Conservation (phyloP, 2,113 vertebrate species). For the Climacteris rufus region DNA sequence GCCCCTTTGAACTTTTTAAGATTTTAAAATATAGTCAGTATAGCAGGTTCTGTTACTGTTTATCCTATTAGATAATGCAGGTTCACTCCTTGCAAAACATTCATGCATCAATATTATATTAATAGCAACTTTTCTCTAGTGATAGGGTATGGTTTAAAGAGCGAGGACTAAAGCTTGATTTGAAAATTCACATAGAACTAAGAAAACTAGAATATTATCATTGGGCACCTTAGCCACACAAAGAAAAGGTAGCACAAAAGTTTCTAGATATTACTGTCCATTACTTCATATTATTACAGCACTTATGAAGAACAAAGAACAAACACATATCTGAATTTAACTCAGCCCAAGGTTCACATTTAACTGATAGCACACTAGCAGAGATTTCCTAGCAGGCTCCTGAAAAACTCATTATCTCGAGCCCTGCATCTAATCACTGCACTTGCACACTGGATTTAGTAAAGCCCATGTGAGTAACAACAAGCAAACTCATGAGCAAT, state of each 20-base stretch:
- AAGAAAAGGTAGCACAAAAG: not conserved
- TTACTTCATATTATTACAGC: not conserved
- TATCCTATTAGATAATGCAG: not conserved
- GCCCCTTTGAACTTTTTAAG: not conserved
- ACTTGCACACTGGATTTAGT: not conserved
- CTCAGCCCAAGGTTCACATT: not conserved
- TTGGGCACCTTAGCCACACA: not conserved
- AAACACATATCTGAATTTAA: not conserved
- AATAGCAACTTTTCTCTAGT: not conserved
- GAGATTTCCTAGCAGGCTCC: not conserved
- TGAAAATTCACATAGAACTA: not conserved
- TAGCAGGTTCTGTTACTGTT: not conserved
- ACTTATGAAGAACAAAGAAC: not conserved
- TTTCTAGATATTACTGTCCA: not conserved
- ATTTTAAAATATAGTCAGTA: not conserved
- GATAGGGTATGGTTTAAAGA: not conserved
- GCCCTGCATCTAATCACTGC: not conserved
- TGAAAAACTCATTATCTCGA: not conserved
- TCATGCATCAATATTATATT: not conserved
- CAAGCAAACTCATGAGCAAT: not conserved
- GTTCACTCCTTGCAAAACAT: not conserved
- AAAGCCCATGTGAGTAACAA: not conserved
- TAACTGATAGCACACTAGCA: not conserved
- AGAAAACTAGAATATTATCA: not conserved
- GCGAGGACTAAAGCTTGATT: not conserved